A percentile compares a stretch with the other conserved stretches of the same genome.
Conservation (phyloP, 92 coral and sea anemone species). For the Nematostella vectensis region DNA sequence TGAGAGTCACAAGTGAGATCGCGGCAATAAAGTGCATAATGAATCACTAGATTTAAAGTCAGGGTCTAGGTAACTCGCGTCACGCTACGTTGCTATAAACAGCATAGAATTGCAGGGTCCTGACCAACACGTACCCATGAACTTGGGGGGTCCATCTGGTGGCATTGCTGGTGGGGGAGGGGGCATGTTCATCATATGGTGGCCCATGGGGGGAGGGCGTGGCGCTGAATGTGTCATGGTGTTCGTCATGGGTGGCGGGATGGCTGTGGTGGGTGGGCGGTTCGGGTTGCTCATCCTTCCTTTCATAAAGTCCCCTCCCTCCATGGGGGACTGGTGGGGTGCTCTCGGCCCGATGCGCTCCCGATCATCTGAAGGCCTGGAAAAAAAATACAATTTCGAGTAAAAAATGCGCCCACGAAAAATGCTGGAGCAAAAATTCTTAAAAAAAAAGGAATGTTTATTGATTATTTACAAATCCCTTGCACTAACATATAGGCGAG, state of each 20-base stretch:
- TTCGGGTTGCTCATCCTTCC: slow-evolving; percentile 2
- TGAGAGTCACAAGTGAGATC: too few species aligned
- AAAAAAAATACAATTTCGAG: slow-evolving; percentile 1
- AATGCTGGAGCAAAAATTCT: too few species aligned
- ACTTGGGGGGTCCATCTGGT: slow-evolving; percentile 70
- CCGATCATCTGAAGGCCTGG: slow-evolving; percentile 82
- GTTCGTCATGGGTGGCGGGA: slow-evolving; percentile 60
- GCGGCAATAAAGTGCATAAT: too few species aligned
- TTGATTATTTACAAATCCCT: too few species aligned
- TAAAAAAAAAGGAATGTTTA: too few species aligned
- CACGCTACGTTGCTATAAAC: too few species aligned
- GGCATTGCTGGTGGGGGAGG: slow-evolving; percentile 76
- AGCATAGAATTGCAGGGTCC: too few species aligned
- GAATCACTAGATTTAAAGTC: too few species aligned
- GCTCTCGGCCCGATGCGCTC: slow-evolving; percentile 95
- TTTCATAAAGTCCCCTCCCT: slow-evolving; percentile 15
- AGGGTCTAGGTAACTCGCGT: too few species aligned
- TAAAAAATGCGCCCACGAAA: not conserved
- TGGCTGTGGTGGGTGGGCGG: slow-evolving; percentile 39
- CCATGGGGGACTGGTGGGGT: slow-evolving; percentile 42
- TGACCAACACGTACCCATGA: too few species aligned
- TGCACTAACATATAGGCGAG: too few species aligned
- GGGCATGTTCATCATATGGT: slow-evolving; percentile 64
- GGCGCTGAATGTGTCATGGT: slow-evolving; percentile 24
- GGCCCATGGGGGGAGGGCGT: slow-evolving; percentile 76